Evolutionary conservation across 1,140 invertebrate genomes (phyloP).

Genomic region (Bombus soroeensis): DNA sequence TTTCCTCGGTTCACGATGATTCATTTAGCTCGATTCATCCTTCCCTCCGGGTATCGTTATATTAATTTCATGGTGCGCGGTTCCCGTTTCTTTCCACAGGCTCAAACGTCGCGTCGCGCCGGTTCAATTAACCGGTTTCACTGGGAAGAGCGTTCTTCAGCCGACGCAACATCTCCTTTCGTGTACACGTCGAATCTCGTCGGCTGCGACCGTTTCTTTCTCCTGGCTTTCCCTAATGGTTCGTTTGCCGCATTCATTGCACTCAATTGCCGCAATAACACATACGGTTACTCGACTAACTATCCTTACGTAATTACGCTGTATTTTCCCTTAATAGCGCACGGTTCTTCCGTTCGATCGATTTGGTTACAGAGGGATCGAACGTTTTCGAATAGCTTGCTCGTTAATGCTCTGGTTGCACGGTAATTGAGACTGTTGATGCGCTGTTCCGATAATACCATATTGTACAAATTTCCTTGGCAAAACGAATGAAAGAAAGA

Average conservation of each 20-base stretch:
- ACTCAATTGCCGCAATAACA: slow-evolving; percentile 1
- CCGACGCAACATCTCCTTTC: background rate
- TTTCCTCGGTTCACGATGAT: background rate
- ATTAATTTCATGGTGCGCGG: slow-evolving; percentile 1
- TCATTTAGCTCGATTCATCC: slow-evolving; percentile 1
- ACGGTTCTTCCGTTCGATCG: background rate
- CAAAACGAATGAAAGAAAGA: no score
- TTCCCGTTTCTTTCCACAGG: background rate
- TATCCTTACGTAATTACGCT: background rate
- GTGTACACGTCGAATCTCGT: background rate
- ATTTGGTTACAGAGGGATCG: background rate
- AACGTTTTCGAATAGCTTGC: no score
- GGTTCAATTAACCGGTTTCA: background rate
- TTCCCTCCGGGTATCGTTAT: background rate
- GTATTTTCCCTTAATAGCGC: background rate
- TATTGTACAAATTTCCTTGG: no score
- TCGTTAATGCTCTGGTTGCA: no score
- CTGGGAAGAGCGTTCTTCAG: background rate
- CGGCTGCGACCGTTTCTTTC: background rate
- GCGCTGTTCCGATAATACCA: no score
- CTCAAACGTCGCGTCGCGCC: no score
- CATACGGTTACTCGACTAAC: background rate
- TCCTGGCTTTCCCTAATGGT: background rate
- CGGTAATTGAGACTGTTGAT: no score
- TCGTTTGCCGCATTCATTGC: slow-evolving; percentile 8